Evolutionary conservation across 2,113 vertebrate species (phyloP), one percentile per base, ranked within the genome.

Genomic region (Lonchura striata): DNA sequence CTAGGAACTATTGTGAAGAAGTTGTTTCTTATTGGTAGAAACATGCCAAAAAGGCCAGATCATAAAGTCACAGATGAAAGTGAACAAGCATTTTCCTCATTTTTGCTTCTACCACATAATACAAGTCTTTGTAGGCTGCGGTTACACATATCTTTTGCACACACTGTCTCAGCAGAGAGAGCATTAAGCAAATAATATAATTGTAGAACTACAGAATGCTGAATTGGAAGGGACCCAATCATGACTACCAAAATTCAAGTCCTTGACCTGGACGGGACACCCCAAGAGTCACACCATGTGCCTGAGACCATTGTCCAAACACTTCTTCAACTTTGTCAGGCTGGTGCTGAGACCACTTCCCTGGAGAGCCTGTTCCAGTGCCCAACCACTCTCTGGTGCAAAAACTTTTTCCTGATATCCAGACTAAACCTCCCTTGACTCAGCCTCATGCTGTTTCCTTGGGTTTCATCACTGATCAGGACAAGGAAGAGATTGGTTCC

Each of bases 391-490:
- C n/a, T 53, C 69, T 25, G 20, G 11, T 7, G 13, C 23, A 46
- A 60, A 14, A 46, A 15, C 2, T 1, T 25, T 4, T 30, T 53
- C 24, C 11, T 47, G 30, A 60, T 82, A 75, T 47, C 24, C 17
- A 61, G 1, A 10, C 39, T 53, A 68, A 59, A 47, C 13, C 24
- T 66, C 9, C 16, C 20, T 9, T 30, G 39, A 60, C 33, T 25
- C n/a, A 41, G n/a, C 11, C 53, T 75, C 11, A 41, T 41, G 20
- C 28, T 44, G 20, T 30, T 75, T 17, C 24, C 53, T 68, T 25
- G 11, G 25, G 13, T 66, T 42, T 6, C 0, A 0, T 17, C 44
- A n/a, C 19, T n/a, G 60, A 23, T 24, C 33, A 46, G 15, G 11
- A n/a, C 33, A 82, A 11, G 11, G 20, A 75, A 60, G 23, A 53